Percentiles rank a stretch among this genome's conserved stretches.
phyloP scores from a whole-genome alignment of 2,113 vertebrate species.

The Cryptotis parvus region DNA sequence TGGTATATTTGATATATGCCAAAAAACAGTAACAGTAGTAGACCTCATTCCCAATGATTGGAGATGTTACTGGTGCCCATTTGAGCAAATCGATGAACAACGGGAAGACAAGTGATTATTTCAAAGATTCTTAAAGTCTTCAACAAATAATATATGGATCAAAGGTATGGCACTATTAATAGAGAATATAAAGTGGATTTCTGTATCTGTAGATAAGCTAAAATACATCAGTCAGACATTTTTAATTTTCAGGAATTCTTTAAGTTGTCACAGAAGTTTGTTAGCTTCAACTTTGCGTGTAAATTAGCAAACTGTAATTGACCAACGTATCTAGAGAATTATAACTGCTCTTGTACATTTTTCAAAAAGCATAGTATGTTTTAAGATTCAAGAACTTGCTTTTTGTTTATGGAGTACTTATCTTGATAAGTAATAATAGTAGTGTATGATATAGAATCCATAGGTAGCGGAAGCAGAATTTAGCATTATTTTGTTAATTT shows the following conservation, averaged over 20 bases:
- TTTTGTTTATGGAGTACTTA: too few species aligned
- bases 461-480: too few species aligned
- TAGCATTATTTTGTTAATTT: neutral
- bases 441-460: neutral
- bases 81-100: too few species aligned
- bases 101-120: too few species aligned
- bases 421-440: fast-evolving
- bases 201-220: too few species aligned
- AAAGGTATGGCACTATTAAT: neutral
- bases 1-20: too few species aligned
- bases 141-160: too few species aligned
- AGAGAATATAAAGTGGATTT: fast-evolving
- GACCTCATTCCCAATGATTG: too few species aligned
- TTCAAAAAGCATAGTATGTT: neutral
- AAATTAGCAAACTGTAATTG: neutral
- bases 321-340: neutral
- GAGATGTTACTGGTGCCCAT: too few species aligned
- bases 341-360: neutral
- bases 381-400: neutral
- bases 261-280: neutral
- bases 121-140: too few species aligned
- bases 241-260: neutral
- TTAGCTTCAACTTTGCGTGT: neutral
- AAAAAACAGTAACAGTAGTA: too few species aligned
- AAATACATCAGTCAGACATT: neutral